These are phyloP conservation scores for Gibbula magus DNA, from an alignment of 2,888 invertebrate species.

Conservation along the genomic window DNA sequence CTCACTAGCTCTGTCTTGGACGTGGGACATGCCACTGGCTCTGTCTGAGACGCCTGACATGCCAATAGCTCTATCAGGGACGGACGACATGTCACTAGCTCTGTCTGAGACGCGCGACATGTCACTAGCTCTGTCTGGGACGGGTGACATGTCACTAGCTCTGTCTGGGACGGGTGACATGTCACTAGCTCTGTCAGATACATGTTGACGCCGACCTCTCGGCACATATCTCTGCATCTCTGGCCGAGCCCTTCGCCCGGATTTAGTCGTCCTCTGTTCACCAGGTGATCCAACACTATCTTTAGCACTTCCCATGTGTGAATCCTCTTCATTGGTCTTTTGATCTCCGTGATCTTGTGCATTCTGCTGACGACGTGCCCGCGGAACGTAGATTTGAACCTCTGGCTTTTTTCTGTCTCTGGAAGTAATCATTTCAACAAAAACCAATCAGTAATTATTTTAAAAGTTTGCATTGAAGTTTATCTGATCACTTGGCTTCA, in stretches of 20 bases:
- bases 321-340: too few species aligned
- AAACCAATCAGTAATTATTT: too few species aligned
- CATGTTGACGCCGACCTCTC: conserved; percentile 77
- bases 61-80: too few species aligned
- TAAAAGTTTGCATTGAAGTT: too few species aligned
- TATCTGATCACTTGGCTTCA: too few species aligned
- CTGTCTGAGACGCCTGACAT: too few species aligned
- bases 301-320: neutral
- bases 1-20: conserved; percentile 25
- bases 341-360: neutral
- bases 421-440: neutral
- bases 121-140: too few species aligned
- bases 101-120: conserved; percentile 31
- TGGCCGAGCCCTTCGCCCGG: conserved; percentile 77
- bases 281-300: conserved; percentile 6
- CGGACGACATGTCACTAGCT: neutral
- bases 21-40: too few species aligned
- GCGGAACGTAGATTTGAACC: conserved; percentile 39
- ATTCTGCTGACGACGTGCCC: conserved; percentile 31
- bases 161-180: too few species aligned
- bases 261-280: conserved; percentile 25
- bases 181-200: conserved; percentile 23
- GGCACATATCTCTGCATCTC: conserved; percentile 89
- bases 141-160: too few species aligned
- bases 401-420: conserved; percentile 29